phyloP scores from a whole-genome alignment of 2,113 vertebrate species.

The Trogon surrucura region DNA sequence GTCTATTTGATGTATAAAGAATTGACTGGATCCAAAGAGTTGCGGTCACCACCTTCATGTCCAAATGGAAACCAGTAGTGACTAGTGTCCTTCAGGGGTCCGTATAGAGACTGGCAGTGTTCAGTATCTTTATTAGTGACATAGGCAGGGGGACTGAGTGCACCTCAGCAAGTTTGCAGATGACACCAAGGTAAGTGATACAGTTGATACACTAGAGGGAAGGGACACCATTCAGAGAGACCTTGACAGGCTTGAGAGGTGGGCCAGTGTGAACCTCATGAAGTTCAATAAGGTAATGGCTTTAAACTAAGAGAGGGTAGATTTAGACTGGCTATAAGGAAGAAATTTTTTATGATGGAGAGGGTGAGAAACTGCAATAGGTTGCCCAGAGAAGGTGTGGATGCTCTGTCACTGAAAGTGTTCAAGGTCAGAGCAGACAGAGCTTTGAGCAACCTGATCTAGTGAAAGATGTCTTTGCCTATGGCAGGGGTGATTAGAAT shows the following conservation, averaged over 20 bases:
- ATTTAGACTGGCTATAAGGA: background rate
- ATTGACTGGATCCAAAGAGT: background rate
- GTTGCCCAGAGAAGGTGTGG: background rate
- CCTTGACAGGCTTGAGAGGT: too few relatives aligned
- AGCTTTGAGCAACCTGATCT: background rate
- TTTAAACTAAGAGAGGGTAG: background rate
- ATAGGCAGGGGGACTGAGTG: background rate
- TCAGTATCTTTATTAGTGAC: background rate
- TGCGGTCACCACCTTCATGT: background rate
- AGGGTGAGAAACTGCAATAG: background rate
- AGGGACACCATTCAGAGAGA: too few relatives aligned
- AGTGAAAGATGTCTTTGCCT: background rate
- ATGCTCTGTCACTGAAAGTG: background rate
- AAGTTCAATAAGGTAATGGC: background rate
- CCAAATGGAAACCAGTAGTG: background rate
- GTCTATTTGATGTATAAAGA: background rate
- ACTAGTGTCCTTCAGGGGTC: background rate
- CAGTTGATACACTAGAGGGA: background rate
- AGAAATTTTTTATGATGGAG: background rate
- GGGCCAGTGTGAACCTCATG: too few relatives aligned
- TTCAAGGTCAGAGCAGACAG: background rate
- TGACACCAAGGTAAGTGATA: background rate
- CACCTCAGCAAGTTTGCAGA: background rate
- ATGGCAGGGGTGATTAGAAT: background rate
- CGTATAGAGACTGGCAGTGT: rapidly evolving